phyloP scores from a whole-genome alignment of 1,140 invertebrate genomes.

The Antheraea mylitta region DNA sequence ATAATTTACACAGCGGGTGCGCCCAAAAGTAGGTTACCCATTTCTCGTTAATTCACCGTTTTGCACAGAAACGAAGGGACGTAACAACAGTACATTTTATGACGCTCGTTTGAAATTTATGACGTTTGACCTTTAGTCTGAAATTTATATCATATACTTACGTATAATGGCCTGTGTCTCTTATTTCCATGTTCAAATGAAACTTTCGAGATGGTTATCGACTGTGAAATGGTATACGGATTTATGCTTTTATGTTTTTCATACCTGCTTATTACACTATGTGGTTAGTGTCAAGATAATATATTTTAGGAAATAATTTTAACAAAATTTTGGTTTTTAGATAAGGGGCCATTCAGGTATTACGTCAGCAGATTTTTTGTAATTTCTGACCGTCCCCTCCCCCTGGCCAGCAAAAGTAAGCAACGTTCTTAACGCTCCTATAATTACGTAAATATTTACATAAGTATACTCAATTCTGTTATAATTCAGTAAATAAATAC shows the following conservation, averaged over 20 bases:
- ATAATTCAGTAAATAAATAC: too few relatives aligned
- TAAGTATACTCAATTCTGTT: too few relatives aligned
- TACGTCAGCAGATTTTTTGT: too few relatives aligned
- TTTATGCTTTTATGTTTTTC: background rate
- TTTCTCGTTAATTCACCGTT: conserved; percentile 41
- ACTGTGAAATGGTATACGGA: background rate
- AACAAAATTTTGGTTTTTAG: background rate
- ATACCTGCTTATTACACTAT: background rate
- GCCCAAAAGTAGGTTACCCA: conserved; percentile 68
- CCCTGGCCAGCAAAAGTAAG: too few relatives aligned
- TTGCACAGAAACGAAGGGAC: conserved; percentile 38
- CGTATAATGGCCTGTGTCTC: background rate
- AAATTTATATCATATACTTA: background rate
- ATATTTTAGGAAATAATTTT: background rate
- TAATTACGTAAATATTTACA: too few relatives aligned
- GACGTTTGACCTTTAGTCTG: conserved; percentile 33
- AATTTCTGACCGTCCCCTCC: too few relatives aligned
- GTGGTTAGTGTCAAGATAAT: background rate
- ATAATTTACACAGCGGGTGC: conserved; percentile 44
- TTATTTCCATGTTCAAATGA: background rate
- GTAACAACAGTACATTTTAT: conserved; percentile 31
- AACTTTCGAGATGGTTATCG: background rate
- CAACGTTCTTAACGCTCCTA: too few relatives aligned
- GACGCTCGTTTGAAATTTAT: conserved; percentile 16
- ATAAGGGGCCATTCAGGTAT: too few relatives aligned